phyloP scores from a whole-genome alignment of 2,888 invertebrate species.

The Augiades crinisus region DNA sequence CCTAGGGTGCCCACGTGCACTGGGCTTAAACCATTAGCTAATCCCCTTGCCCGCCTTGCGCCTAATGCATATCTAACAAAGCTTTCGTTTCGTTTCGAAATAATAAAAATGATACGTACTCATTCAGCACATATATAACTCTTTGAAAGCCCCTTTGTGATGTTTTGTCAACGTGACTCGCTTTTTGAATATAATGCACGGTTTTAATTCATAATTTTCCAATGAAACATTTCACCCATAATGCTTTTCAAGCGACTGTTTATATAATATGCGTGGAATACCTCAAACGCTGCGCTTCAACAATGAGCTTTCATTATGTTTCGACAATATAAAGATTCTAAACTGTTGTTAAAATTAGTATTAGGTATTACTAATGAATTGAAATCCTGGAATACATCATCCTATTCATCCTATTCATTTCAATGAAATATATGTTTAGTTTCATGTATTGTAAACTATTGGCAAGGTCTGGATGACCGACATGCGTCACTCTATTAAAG shows the following conservation, averaged over 20 bases:
- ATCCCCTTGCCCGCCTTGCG: conserved; percentile 43
- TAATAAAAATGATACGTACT: conserved; percentile 30
- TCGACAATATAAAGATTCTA: no score
- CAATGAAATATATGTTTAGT: no score
- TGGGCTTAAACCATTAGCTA: conserved; percentile 40
- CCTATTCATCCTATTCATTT: no score
- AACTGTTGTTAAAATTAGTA: no score
- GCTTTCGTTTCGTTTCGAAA: conserved; percentile 40
- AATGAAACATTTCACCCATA: conserved; percentile 3
- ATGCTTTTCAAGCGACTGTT: conserved; percentile 3
- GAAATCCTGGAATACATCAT: no score
- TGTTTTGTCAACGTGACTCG: conserved; percentile 22
- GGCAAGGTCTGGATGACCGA: no score
- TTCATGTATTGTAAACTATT: no score
- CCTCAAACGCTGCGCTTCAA: not conserved
- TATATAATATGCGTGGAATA: not conserved
- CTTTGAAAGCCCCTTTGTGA: conserved; percentile 24
- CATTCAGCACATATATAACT: conserved; percentile 15
- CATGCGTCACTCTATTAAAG: no score
- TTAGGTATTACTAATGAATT: no score
- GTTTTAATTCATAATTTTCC: conserved; percentile 16
- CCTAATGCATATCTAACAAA: conserved; percentile 52
- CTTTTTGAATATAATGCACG: conserved; percentile 19
- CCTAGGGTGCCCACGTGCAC: conserved; percentile 12
- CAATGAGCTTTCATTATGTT: not conserved